Evolutionary conservation across 2,113 vertebrate species (phyloP).

Genomic region (Vireo altiloquus): DNA sequence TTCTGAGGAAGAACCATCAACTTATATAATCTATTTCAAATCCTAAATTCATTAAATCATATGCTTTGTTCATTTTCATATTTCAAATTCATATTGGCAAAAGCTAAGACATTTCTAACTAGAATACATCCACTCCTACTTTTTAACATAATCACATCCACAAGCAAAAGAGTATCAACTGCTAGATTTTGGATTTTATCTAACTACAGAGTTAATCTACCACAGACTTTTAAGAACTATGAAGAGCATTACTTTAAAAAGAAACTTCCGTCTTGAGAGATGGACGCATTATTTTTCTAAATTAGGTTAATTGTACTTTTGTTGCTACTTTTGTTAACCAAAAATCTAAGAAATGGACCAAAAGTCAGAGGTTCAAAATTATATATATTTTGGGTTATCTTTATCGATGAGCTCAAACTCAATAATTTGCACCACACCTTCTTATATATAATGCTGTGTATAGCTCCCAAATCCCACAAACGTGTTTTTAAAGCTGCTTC

Average conservation of each 20-base stretch:
- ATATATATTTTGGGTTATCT: neutral
- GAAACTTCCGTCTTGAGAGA: neutral
- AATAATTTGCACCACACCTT: neutral
- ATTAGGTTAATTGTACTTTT: neutral
- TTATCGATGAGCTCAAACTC: neutral
- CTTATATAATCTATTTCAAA: neutral
- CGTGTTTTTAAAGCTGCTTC: neutral
- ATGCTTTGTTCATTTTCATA: neutral
- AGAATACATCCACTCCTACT: neutral
- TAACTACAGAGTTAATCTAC: neutral
- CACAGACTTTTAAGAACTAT: neutral
- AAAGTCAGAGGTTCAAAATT: neutral
- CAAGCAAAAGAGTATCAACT: neutral
- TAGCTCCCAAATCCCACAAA: neutral
- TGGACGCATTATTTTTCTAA: neutral
- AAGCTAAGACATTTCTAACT: neutral
- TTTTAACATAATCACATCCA: neutral
- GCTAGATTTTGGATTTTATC: neutral
- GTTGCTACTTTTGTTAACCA: neutral
- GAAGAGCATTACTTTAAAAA: neutral
- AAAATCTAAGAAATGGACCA: neutral
- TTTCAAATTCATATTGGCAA: neutral
- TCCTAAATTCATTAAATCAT: neutral
- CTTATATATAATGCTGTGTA: neutral
- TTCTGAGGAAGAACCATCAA: neutral